Evolutionary conservation across 2,888 invertebrate species (phyloP), one percentile per base, ranked within the genome.

Genomic region (Ptychoptera contaminata): DNA sequence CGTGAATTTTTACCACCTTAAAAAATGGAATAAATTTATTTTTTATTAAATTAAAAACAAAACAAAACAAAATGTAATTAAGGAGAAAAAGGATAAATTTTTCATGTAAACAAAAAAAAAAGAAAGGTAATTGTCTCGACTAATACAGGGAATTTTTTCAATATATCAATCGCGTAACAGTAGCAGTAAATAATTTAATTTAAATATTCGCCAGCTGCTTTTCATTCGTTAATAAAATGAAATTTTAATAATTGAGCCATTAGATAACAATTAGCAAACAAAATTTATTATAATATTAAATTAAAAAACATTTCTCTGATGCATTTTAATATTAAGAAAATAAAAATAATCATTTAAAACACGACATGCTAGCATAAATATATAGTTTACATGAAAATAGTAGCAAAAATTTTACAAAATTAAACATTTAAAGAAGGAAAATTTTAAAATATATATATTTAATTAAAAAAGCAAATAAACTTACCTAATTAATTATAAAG

Each of bases 1-100:
- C 78, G 71, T 43, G 74, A 73, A 56, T 72, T 74, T 58, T 79
- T 78, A 48, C 74, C 73, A 58, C 76, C 76, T 64, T 58, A 52
- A 53, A 51, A 44, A 23, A 36, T 35, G 40, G 31, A 31, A 41
- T 15, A 10, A 14, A 32, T 30, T 40, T 16, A 12, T 12, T 12
- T 12, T 3, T 36, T 36, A 10, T 23, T 35, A 16, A 45, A 23
- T 14, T 32, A 12, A 42, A 39, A 44, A 8, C 6, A 5, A 38
- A 45, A 37, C 11, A 41, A 47, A 39, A 40, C 39, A 30, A 37
- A 2, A 11, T 44, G 45, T 38, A 32, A 12, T 12, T 30, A 14
- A 31, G 14, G 35, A 37, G 16, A 29, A 29, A 10, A 38, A 45
- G 23, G 7, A 23, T 5, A 23, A 23, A 5, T 23, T 23, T 5